These are phyloP conservation scores for Oncorhynchus mykiss DNA, from an alignment of 2,113 vertebrate species.

Conservation along the genomic window DNA sequence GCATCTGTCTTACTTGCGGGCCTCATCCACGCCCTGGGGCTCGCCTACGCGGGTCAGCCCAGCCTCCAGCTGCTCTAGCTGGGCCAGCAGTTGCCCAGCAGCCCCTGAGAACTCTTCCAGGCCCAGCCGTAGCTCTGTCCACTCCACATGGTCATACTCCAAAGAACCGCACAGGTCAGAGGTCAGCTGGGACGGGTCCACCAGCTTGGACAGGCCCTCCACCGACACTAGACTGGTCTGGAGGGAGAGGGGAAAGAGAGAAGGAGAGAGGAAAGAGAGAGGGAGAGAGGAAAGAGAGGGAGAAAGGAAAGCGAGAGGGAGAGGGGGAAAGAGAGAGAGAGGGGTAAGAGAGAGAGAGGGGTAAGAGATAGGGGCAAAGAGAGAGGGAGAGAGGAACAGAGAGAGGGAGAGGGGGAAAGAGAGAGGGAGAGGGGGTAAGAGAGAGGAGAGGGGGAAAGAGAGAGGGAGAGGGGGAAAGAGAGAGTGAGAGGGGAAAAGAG, in stretches of 20 bases:
- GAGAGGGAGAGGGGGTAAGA: no score
- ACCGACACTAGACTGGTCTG: conserved; percentile 98
- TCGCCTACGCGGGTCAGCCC: conserved; percentile 88
- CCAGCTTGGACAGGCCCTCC: conserved; percentile 92
- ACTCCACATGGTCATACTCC: conserved; percentile 98
- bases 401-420: no score
- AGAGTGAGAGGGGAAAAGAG: no score
- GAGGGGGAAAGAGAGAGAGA: no score
- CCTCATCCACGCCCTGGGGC: conserved; percentile 91
- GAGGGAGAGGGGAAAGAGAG: conserved; percentile 10
- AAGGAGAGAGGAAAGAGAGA: no score
- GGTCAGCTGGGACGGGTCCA: conserved; percentile 95
- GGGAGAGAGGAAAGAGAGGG: neutral
- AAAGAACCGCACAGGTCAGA: conserved; percentile 94
- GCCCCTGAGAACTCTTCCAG: conserved; percentile 96
- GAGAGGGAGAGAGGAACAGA: no score
- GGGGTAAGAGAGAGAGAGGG: no score
- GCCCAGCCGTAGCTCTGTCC: conserved; percentile 94
- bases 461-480: neutral
- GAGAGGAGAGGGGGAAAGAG: no score
- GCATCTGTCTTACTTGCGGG: conserved; percentile 69
- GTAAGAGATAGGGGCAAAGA: no score
- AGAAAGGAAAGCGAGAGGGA: no score
- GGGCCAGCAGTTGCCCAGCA: conserved; percentile 88
- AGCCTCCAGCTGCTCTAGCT: conserved; percentile 94